These are phyloP conservation scores for Calosoma granatense DNA, from an alignment of 1,140 invertebrate species.

Conservation along the genomic window DNA sequence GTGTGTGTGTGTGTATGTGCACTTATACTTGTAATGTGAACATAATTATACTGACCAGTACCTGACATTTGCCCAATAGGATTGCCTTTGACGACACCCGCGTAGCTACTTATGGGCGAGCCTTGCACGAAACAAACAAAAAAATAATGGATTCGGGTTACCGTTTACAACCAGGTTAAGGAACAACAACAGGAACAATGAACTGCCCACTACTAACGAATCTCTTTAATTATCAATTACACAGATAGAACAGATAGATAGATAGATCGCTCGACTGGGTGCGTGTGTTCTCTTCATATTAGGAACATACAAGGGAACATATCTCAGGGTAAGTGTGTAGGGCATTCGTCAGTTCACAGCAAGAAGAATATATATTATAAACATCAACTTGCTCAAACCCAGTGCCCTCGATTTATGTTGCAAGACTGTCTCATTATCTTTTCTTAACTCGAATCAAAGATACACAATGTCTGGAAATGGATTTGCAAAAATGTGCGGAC, in stretches of 20 bases:
- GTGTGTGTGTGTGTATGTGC: background rate
- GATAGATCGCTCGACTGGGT: too few species aligned
- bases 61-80: slow-evolving; percentile 47
- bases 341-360: too few species aligned
- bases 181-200: background rate
- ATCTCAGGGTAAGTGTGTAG: too few species aligned
- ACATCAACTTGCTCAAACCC: background rate
- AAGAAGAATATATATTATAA: background rate
- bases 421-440: slow-evolving; percentile 18
- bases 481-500: slow-evolving; percentile 1
- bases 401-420: slow-evolving; percentile 17
- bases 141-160: slow-evolving; percentile 1
- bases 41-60: slow-evolving; percentile 37
- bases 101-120: slow-evolving; percentile 43
- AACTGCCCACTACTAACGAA: too few species aligned
- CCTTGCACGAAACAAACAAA: slow-evolving; percentile 35
- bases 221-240: too few species aligned
- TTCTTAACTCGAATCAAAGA: background rate
- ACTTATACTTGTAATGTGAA: slow-evolving; percentile 12
- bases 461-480: background rate
- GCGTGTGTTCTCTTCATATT: too few species aligned
- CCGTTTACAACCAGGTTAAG: background rate
- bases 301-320: too few species aligned
- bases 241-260: too few species aligned
- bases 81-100: slow-evolving; percentile 48